Conservation (phyloP, 2,113 vertebrate species). For the Amphiprion percula region DNA sequence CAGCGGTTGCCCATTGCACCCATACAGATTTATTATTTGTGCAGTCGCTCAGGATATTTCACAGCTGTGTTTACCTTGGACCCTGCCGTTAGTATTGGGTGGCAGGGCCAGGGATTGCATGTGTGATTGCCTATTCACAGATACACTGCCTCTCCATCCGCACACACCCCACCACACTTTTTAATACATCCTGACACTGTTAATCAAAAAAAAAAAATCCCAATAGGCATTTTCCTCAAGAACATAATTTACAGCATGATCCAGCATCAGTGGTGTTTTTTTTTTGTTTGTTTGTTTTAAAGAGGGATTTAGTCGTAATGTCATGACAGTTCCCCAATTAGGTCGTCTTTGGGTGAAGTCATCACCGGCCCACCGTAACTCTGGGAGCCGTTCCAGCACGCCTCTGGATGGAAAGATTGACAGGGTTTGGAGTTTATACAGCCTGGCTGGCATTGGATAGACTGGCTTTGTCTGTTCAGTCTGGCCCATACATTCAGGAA, state of each 20-base stretch:
- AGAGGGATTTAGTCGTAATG: slow-evolving; percentile 55
- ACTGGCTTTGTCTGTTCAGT: slow-evolving; percentile 44
- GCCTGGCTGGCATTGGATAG: slow-evolving; percentile 45
- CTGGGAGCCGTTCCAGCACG: slow-evolving; percentile 65
- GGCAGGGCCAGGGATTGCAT: slow-evolving; percentile 77
- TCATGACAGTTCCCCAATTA: slow-evolving; percentile 69
- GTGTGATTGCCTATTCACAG: slow-evolving; percentile 84
- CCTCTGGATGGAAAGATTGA: slow-evolving; percentile 59
- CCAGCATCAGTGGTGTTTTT: slow-evolving; percentile 71
- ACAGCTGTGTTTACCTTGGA: slow-evolving; percentile 90
- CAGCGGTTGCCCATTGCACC: slow-evolving; percentile 71
- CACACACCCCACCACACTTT: slow-evolving; percentile 66
- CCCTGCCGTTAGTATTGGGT: slow-evolving; percentile 84
- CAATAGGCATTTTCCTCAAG: slow-evolving; percentile 56
- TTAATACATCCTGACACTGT: slow-evolving; percentile 82
- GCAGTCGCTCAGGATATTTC: slow-evolving; percentile 82
- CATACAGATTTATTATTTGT: slow-evolving; percentile 80
- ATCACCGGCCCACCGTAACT: slow-evolving; percentile 51
- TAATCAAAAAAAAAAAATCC: slow-evolving; percentile 81
- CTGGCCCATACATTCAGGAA: slow-evolving; percentile 38
- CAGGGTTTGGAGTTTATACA: slow-evolving; percentile 52
- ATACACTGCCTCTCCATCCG: slow-evolving; percentile 64
- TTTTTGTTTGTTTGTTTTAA: neutral
- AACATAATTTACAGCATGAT: slow-evolving; percentile 70
- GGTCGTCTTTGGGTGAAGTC: slow-evolving; percentile 66